phyloP scores from a whole-genome alignment of 2,113 vertebrate genomes.

The Cervus canadensis region DNA sequence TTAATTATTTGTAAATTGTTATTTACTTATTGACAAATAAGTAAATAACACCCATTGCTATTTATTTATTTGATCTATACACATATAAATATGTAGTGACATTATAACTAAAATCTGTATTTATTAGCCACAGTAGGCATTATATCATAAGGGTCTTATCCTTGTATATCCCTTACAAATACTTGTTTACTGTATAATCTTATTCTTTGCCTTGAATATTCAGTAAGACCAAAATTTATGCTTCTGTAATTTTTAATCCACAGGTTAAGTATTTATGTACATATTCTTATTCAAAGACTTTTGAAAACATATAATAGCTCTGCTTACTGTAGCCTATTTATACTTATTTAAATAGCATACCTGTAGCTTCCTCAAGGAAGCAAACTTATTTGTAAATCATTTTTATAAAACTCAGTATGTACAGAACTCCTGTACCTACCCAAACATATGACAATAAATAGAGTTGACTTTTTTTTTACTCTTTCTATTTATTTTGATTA shows the following conservation, averaged over 20 bases:
- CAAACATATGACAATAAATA: not conserved
- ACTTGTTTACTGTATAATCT: not conserved
- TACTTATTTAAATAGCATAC: not conserved
- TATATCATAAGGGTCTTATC: rapidly evolving
- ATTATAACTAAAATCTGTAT: constrained; percentile 13
- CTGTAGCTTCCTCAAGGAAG: not conserved
- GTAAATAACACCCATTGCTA: not conserved
- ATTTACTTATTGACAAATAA: too few relatives aligned
- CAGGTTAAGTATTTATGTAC: not conserved
- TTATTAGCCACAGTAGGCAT: not conserved
- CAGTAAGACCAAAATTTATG: not conserved
- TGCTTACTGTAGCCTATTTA: not conserved
- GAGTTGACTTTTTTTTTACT: not conserved
- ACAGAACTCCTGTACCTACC: not conserved
- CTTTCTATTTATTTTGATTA: not conserved
- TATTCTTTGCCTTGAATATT: not conserved
- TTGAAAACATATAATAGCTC: not conserved
- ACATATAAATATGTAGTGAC: constrained; percentile 29
- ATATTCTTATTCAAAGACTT: not conserved
- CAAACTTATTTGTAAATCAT: not conserved
- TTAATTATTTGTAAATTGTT: not conserved
- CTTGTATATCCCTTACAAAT: not conserved
- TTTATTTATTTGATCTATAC: constrained; percentile 41
- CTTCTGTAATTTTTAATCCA: not conserved
- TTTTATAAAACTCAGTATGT: not conserved